Conservation (phyloP, 2,888 invertebrate species). For the Pristionchus maxplancki region DNA sequence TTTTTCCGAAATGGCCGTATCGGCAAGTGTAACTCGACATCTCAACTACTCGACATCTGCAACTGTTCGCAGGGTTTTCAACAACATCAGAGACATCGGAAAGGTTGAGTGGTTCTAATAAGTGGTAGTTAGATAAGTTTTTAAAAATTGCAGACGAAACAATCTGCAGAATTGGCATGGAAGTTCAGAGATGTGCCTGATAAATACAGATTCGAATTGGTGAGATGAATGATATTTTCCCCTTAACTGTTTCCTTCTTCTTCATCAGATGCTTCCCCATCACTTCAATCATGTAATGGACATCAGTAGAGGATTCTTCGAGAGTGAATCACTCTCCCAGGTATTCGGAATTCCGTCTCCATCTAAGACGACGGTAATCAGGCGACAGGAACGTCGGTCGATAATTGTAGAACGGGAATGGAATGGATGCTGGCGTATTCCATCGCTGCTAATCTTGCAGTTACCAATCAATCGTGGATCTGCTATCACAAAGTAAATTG, state of each 20-base stretch:
- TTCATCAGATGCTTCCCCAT: not conserved
- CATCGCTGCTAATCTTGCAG: not conserved
- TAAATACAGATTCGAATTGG: not conserved
- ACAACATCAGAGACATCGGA: not conserved
- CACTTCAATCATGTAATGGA: not conserved
- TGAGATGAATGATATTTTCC: not conserved
- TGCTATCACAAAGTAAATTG: not conserved
- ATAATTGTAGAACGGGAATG: not conserved
- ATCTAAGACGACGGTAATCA: not conserved
- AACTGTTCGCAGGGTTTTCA: not conserved
- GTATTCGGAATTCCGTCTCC: no score
- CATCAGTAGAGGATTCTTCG: not conserved
- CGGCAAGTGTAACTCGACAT: no score
- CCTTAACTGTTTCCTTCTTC: not conserved
- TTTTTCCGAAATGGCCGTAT: not conserved
- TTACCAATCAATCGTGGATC: not conserved
- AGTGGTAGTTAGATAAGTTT: no score
- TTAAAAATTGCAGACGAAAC: no score
- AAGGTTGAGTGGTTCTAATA: not conserved
- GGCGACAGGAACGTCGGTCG: not conserved
- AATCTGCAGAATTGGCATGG: not conserved
- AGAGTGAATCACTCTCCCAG: not conserved
- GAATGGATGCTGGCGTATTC: not conserved
- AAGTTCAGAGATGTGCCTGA: not conserved
- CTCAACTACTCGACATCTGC: not conserved